These are phyloP conservation scores for Brienomyrus brachyistius DNA, from an alignment of 2,113 vertebrate species.

Conservation along the genomic window DNA sequence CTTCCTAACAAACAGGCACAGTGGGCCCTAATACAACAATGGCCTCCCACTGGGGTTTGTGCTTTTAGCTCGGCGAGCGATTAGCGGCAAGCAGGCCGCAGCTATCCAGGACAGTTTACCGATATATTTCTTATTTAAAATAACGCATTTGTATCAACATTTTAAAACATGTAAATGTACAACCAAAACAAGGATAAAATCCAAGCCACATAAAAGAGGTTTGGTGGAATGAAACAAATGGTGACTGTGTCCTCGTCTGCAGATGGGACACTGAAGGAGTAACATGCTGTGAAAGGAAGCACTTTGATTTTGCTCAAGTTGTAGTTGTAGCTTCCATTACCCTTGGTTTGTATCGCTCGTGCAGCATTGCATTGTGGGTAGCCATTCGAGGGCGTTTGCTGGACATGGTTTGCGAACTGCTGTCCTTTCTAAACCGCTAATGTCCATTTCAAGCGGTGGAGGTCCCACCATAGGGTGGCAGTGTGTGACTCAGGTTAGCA, in stretches of 20 bases:
- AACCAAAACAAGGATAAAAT: background rate
- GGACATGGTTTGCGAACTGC: background rate
- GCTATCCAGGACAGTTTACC: background rate
- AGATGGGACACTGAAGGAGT: background rate
- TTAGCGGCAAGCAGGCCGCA: background rate
- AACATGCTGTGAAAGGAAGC: background rate
- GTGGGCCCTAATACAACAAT: background rate
- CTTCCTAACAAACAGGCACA: background rate
- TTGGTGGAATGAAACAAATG: background rate
- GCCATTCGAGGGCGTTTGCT: background rate
- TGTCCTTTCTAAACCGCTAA: background rate
- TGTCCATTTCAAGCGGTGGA: background rate
- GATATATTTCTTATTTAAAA: background rate
- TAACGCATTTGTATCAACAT: background rate
- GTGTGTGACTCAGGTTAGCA: background rate
- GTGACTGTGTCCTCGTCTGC: background rate
- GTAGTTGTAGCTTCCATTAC: background rate
- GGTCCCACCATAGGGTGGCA: background rate
- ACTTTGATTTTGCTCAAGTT: background rate
- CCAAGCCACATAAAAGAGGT: background rate
- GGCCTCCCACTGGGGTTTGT: background rate
- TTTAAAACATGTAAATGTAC: background rate
- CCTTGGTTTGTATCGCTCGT: background rate
- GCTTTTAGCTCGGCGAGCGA: background rate
- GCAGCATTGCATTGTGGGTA: background rate